Evolutionary conservation across 2,797 vertebrate species (phyloP).

Genomic region (Acipenser transmontanus): DNA sequence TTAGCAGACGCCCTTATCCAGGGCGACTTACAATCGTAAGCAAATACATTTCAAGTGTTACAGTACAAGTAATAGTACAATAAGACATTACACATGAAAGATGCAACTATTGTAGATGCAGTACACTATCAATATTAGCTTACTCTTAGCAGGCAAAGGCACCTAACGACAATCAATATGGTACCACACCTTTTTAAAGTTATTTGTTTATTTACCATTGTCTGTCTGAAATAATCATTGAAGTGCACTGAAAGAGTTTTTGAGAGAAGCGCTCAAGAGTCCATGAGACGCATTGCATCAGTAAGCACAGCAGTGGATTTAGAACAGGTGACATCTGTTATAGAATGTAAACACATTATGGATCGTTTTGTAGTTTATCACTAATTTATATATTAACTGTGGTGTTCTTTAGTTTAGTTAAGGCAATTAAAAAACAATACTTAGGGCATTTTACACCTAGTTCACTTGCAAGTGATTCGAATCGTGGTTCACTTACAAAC

Average conservation of each 20-base stretch:
- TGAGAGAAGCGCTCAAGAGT: too few species aligned
- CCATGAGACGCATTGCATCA: neutral
- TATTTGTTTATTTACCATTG: neutral
- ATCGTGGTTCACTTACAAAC: neutral
- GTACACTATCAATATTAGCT: too few species aligned
- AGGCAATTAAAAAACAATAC: neutral
- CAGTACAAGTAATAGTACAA: neutral
- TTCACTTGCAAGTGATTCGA: neutral
- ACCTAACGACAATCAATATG: too few species aligned
- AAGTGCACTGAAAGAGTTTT: neutral
- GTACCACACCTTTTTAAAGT: too few species aligned
- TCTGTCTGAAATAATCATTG: neutral
- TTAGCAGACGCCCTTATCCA: too few species aligned
- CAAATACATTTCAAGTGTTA: too few species aligned
- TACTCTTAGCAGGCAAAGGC: too few species aligned
- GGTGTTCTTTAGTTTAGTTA: neutral
- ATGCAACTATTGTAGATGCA: too few species aligned
- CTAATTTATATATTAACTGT: neutral
- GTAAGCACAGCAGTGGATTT: neutral
- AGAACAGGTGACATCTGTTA: neutral
- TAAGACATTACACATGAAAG: neutral
- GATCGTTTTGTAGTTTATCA: neutral
- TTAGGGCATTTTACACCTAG: neutral
- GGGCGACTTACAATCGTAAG: too few species aligned
- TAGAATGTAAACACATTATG: neutral